A percentile compares a stretch with the other conserved stretches of the same genome.
Evolutionary conservation across 2,797 vertebrate genomes (phyloP).

Genomic region (Acrossocheilus wenchowensis): DNA sequence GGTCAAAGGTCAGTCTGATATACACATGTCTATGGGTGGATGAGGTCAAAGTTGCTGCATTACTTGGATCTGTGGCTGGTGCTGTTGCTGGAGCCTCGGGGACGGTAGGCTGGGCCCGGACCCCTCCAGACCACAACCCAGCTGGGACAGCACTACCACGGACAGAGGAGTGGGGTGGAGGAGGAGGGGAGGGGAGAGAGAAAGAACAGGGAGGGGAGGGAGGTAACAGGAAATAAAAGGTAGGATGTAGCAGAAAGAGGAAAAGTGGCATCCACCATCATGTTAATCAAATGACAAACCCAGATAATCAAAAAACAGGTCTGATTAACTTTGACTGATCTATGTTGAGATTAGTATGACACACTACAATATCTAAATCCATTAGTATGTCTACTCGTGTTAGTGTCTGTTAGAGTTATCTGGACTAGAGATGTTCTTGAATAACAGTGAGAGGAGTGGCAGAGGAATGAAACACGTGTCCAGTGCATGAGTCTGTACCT

Average conservation of each 20-base stretch:
- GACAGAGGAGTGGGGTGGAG: neutral
- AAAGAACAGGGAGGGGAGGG: conserved; percentile 37
- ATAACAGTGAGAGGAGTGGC: conserved; percentile 9
- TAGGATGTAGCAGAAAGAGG: conserved; percentile 68
- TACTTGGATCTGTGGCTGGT: conserved; percentile 98
- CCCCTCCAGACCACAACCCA: conserved; percentile 96
- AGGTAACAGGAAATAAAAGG: conserved; percentile 69
- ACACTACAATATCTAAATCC: conserved; percentile 45
- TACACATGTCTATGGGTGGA: conserved; percentile 69
- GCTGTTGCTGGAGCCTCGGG: conserved; percentile 96
- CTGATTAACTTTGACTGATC: conserved; percentile 36
- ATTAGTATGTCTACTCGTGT: conserved; percentile 60
- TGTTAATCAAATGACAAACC: conserved; percentile 56
- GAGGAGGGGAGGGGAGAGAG: conserved; percentile 54
- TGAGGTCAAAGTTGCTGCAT: conserved; percentile 90
- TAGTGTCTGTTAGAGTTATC: conserved; percentile 58
- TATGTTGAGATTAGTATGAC: conserved; percentile 49
- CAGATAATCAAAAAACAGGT: conserved; percentile 50
- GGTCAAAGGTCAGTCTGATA: conserved; percentile 47
- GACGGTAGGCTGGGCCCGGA: conserved; percentile 92
- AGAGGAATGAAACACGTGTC: conserved; percentile 34
- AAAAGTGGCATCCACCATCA: conserved; percentile 57
- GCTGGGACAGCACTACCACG: conserved; percentile 95
- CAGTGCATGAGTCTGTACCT: conserved; percentile 76
- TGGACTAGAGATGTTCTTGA: conserved; percentile 23